Evolutionary conservation across 35 echinoderm and acorn worm genomes (phyloP).

Genomic region (Lytechinus pictus): DNA sequence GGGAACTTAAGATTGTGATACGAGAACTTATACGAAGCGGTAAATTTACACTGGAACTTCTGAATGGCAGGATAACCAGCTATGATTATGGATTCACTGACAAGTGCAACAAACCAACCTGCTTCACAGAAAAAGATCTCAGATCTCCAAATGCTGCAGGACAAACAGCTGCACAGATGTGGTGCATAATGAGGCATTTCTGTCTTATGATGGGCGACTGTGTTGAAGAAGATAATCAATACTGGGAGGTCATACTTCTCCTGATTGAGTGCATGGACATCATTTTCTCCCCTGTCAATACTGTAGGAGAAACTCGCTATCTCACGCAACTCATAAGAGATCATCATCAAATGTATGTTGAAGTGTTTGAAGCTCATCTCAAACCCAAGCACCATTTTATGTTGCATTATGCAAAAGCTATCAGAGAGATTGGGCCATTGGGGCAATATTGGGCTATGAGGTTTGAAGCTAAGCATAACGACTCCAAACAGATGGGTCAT

Average conservation of each 20-base stretch:
- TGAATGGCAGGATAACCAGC: constrained; percentile 61
- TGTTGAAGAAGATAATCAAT: constrained; percentile 54
- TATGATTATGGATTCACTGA: constrained; percentile 61
- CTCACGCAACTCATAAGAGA: constrained; percentile 57
- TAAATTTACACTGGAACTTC: constrained; percentile 23
- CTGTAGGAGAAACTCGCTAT: not conserved
- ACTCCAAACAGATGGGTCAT: not conserved
- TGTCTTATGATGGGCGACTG: constrained; percentile 50
- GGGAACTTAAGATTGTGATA: constrained; percentile 61
- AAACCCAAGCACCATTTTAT: constrained; percentile 64
- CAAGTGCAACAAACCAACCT: constrained; percentile 43
- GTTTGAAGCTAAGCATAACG: constrained; percentile 34
- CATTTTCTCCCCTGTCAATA: constrained; percentile 50
- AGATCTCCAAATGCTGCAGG: constrained; percentile 49
- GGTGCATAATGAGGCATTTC: constrained; percentile 53
- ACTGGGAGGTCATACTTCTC: constrained; percentile 53
- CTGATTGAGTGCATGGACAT: constrained; percentile 66
- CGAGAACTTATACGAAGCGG: not conserved
- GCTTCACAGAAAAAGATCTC: not conserved
- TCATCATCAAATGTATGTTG: constrained; percentile 44
- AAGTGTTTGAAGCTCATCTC: constrained; percentile 15
- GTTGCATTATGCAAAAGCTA: constrained; percentile 52
- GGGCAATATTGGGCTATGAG: constrained; percentile 59
- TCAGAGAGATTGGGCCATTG: constrained; percentile 38
- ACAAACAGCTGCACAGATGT: constrained; percentile 67